Percentiles rank a stretch among this genome's conserved stretches.
Evolutionary conservation across 2,888 invertebrate species (phyloP).

Genomic region (Athetis lepigone): DNA sequence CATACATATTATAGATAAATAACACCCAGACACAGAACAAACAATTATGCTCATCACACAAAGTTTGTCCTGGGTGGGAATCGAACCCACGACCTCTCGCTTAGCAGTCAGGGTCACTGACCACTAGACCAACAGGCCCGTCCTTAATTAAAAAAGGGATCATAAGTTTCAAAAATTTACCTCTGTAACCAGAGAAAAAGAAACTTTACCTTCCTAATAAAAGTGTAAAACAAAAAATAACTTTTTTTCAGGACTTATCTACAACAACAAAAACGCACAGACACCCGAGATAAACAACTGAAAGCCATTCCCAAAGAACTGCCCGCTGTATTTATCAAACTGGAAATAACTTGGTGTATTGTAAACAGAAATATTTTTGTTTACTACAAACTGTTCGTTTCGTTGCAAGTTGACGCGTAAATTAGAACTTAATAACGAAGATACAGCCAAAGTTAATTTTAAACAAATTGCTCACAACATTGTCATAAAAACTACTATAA

Average conservation of each 20-base stretch:
- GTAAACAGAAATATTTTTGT: constrained; percentile 76
- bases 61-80: too few relatives aligned
- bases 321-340: constrained; percentile 65
- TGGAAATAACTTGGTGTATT: constrained; percentile 67
- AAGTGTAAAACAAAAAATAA: background rate
- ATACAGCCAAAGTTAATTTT: constrained; percentile 68
- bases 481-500: constrained; percentile 66
- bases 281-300: constrained; percentile 58
- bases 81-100: too few relatives aligned
- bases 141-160: too few relatives aligned
- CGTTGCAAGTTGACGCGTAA: constrained; percentile 58
- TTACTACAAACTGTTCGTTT: constrained; percentile 76
- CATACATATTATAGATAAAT: too few relatives aligned
- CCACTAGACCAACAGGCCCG: too few relatives aligned
- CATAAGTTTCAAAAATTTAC: too few relatives aligned
- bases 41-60: too few relatives aligned
- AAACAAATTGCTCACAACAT: constrained; percentile 73
- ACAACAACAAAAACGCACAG: background rate
- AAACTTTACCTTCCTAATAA: too few relatives aligned
- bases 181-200: too few relatives aligned
- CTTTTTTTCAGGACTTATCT: constrained; percentile 41
- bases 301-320: constrained; percentile 60
- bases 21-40: too few relatives aligned
- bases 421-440: constrained; percentile 61
- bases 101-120: too few relatives aligned